These are phyloP conservation scores for Australoheros facetus DNA, from an alignment of 2,797 vertebrate species.

Conservation along the genomic window DNA sequence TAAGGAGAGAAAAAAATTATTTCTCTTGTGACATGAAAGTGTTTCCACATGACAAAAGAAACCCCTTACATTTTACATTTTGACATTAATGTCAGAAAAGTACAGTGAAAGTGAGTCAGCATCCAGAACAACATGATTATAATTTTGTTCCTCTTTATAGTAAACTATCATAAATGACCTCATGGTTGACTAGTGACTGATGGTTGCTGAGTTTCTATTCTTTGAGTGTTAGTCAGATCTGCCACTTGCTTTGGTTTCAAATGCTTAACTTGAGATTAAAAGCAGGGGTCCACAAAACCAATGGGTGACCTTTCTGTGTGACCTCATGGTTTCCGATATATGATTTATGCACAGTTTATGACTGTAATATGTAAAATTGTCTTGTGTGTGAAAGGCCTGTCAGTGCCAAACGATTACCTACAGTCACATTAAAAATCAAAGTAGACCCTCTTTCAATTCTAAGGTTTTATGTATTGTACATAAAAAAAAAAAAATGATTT, in stretches of 20 bases:
- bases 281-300: neutral
- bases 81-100: neutral
- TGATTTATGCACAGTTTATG: neutral
- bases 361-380: neutral
- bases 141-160: neutral
- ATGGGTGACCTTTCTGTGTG: neutral
- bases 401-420: no score
- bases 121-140: neutral
- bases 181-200: neutral
- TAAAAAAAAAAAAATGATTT: no score
- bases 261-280: neutral
- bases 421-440: no score
- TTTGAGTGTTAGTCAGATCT: neutral
- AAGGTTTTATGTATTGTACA: no score
- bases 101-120: neutral
- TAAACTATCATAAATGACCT: neutral
- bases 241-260: neutral
- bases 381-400: no score
- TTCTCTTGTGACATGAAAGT: neutral
- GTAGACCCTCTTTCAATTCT: no score
- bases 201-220: neutral
- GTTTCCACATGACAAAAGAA: neutral
- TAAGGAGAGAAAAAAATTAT: neutral
- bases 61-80: neutral
- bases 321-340: fast-evolving